A percentile compares a stretch with the other conserved stretches of the same genome.
Evolutionary conservation across 2,797 vertebrate genomes (phyloP).

Genomic region (Phalloptychus januarius): DNA sequence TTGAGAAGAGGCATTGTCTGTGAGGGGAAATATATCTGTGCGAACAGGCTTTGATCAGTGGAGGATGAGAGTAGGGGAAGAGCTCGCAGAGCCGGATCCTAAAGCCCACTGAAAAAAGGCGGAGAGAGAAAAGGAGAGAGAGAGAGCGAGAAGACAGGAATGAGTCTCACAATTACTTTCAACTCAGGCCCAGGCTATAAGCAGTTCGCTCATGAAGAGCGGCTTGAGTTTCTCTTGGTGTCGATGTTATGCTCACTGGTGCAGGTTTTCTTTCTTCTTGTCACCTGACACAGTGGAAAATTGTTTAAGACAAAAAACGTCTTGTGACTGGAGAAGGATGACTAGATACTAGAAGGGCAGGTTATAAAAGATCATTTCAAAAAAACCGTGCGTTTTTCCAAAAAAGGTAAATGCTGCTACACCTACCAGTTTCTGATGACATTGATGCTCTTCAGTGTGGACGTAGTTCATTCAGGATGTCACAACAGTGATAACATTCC

Average conservation of each 20-base stretch:
- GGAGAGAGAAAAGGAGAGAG: too few relatives aligned
- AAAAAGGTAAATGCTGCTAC: not conserved
- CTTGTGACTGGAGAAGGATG: not conserved
- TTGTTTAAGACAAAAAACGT: not conserved
- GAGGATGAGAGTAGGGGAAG: constrained; percentile 75
- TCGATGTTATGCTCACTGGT: constrained; percentile 8
- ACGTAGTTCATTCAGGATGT: not conserved
- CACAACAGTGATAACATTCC: not conserved
- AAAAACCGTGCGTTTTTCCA: not conserved
- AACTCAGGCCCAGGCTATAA: constrained; percentile 53
- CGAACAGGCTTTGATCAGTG: constrained; percentile 81
- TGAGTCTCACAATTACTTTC: constrained; percentile 62
- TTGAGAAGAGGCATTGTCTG: constrained; percentile 84
- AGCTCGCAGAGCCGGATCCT: constrained; percentile 77
- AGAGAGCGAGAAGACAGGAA: constrained; percentile 53
- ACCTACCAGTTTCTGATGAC: not conserved
- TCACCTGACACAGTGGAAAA: constrained; percentile 8
- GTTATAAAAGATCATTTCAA: not conserved
- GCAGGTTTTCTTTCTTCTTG: not conserved
- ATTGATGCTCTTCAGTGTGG: not conserved
- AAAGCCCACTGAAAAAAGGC: constrained; percentile 66
- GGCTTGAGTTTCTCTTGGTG: constrained; percentile 18
- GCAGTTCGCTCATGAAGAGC: constrained; percentile 40
- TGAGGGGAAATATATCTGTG: constrained; percentile 79
- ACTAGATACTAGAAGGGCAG: not conserved